Conservation (phyloP, 2,113 vertebrate species). For the Colius striatus region DNA sequence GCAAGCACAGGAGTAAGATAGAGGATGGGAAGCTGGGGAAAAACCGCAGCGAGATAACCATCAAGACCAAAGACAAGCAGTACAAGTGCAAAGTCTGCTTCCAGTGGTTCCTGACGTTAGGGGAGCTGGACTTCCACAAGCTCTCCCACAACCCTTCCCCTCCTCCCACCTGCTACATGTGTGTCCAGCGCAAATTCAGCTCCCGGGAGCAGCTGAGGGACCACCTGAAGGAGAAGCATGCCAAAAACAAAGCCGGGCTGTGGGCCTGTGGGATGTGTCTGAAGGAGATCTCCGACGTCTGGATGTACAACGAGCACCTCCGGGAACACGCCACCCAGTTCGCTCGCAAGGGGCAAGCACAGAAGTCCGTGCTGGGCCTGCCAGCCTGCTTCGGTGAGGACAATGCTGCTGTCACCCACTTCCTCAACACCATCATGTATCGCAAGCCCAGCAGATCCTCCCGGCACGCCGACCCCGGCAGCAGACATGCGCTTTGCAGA, state of each 20-base stretch:
- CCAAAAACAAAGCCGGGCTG: slow-evolving; percentile 88
- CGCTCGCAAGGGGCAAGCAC: slow-evolving; percentile 88
- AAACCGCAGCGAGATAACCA: slow-evolving; percentile 70
- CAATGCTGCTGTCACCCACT: slow-evolving; percentile 80
- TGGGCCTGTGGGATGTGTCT: slow-evolving; percentile 99
- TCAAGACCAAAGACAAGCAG: slow-evolving; percentile 86
- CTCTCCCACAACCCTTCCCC: slow-evolving; percentile 93
- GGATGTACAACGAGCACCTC: slow-evolving; percentile 98
- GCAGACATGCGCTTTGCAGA: slow-evolving; percentile 37
- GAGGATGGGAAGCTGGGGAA: slow-evolving; percentile 69
- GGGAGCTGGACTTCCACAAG: slow-evolving; percentile 94
- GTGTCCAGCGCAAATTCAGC: slow-evolving; percentile 95
- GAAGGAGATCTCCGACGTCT: slow-evolving; percentile 92
- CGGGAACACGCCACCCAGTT: slow-evolving; percentile 94
- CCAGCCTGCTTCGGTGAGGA: slow-evolving; percentile 83
- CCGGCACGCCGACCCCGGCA: slow-evolving; percentile 66
- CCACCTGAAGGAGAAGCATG: slow-evolving; percentile 93
- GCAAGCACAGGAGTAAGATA: slow-evolving; percentile 67
- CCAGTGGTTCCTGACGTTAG: slow-evolving; percentile 91
- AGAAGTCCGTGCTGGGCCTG: slow-evolving; percentile 83
- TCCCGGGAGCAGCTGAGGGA: slow-evolving; percentile 92
- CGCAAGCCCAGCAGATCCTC: slow-evolving; percentile 77
- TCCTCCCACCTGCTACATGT: slow-evolving; percentile 98
- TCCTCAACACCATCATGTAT: slow-evolving; percentile 88
- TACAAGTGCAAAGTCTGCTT: slow-evolving; percentile 97